These are phyloP conservation scores for Pseudonaja textilis DNA, from an alignment of 2,113 vertebrate species.

Conservation along the genomic window DNA sequence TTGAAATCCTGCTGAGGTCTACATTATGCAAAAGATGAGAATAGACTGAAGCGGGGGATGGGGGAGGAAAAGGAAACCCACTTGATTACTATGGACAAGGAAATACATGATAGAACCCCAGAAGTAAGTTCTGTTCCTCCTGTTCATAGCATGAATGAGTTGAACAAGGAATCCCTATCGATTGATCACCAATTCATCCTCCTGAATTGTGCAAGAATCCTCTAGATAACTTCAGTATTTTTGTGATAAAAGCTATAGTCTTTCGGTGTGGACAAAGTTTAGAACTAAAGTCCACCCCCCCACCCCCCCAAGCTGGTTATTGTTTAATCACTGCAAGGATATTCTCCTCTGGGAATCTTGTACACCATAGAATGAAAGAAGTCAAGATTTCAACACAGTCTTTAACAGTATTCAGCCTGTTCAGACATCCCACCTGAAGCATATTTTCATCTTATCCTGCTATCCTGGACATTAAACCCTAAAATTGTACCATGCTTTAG, in stretches of 20 bases:
- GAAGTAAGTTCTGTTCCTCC: not conserved
- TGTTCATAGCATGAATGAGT: not conserved
- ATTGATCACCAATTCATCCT: not conserved
- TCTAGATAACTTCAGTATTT: not conserved
- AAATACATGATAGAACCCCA: not conserved
- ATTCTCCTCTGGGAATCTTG: not conserved
- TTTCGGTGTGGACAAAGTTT: not conserved
- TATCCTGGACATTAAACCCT: not conserved
- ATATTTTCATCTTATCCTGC: not conserved
- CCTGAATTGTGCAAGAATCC: not conserved
- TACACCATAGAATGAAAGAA: not conserved
- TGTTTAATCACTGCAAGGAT: not conserved
- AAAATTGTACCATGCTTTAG: not conserved
- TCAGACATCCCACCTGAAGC: not conserved
- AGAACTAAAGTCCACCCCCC: not conserved
- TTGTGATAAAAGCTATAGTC: not conserved
- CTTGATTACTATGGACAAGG: not conserved
- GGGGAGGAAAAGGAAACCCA: not conserved
- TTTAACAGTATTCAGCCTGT: not conserved
- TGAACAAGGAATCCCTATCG: not conserved
- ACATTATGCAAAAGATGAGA: not conserved
- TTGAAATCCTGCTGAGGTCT: not conserved
- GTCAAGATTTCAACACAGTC: not conserved
- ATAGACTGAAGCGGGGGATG: not conserved
- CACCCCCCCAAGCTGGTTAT: not conserved